These are phyloP conservation scores for Phrynocephalus vlangalii DNA, from an alignment of 2,797 vertebrate species.

Conservation along the genomic window DNA sequence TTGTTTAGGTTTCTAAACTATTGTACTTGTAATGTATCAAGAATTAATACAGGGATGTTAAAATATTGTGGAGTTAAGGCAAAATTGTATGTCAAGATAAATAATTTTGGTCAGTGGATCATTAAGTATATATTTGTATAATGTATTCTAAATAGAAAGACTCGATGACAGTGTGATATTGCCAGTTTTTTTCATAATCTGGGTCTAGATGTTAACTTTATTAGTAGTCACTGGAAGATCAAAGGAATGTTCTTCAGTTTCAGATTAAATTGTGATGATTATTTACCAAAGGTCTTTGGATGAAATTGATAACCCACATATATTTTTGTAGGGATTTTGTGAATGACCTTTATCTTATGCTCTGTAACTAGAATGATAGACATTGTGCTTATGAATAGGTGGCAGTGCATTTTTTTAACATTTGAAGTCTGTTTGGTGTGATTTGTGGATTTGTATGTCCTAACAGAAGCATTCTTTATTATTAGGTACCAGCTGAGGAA, in stretches of 20 bases:
- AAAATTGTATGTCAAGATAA: background rate
- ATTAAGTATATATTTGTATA: background rate
- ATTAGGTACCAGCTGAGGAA: conserved; percentile 85
- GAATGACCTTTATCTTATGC: background rate
- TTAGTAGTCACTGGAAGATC: background rate
- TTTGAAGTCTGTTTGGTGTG: background rate
- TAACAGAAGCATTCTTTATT: conserved; percentile 59
- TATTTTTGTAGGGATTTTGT: background rate
- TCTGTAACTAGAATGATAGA: background rate
- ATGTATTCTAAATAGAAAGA: background rate
- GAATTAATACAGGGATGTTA: background rate
- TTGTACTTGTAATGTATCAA: background rate
- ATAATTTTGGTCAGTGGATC: background rate
- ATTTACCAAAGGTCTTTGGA: background rate
- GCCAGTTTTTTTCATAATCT: background rate
- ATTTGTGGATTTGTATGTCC: background rate
- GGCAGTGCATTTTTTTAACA: background rate
- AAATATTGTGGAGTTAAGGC: background rate
- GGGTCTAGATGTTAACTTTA: background rate
- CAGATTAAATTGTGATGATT: background rate
- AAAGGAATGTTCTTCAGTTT: background rate
- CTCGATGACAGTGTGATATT: background rate
- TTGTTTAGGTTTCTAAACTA: too few species aligned
- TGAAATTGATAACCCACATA: background rate
- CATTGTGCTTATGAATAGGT: background rate